These are phyloP conservation scores for Darevskia nairensis DNA, from an alignment of 2,797 vertebrate species.

Conservation along the genomic window DNA sequence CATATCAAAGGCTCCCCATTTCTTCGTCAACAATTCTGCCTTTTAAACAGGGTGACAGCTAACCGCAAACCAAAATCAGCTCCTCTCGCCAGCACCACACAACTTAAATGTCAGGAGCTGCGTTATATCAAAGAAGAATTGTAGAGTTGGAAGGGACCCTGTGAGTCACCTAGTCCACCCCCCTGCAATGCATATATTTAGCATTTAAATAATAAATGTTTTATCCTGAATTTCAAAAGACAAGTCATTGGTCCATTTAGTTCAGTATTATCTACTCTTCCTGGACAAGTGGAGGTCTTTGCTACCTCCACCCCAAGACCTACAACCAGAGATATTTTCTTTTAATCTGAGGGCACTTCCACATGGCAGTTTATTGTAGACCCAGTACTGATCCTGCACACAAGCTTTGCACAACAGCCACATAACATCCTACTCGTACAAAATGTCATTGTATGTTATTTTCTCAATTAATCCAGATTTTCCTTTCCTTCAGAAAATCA, in stretches of 20 bases:
- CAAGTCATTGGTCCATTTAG: background rate
- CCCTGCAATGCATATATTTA: too few relatives aligned
- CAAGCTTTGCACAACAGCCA: too few relatives aligned
- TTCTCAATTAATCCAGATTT: too few relatives aligned
- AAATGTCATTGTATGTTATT: too few relatives aligned
- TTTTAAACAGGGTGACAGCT: background rate
- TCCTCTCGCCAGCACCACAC: too few relatives aligned
- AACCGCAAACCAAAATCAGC: too few relatives aligned
- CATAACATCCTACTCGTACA: too few relatives aligned
- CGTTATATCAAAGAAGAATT: background rate
- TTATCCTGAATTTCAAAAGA: background rate
- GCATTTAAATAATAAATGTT: background rate
- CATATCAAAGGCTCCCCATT: background rate
- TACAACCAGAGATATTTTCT: background rate
- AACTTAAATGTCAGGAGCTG: background rate
- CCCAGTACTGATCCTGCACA: too few relatives aligned
- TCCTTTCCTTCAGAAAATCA: too few relatives aligned
- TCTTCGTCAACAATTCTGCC: background rate
- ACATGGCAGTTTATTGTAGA: too few relatives aligned
- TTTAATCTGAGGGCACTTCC: background rate
- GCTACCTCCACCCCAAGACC: background rate
- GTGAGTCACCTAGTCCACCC: too few relatives aligned
- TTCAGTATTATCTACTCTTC: background rate
- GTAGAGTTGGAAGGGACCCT: too few relatives aligned
- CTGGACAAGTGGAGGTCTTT: background rate